A percentile compares a stretch with the other conserved stretches of the same genome.
Evolutionary conservation across 2,888 invertebrate species (phyloP).

Genomic region (Polia nebulosa): DNA sequence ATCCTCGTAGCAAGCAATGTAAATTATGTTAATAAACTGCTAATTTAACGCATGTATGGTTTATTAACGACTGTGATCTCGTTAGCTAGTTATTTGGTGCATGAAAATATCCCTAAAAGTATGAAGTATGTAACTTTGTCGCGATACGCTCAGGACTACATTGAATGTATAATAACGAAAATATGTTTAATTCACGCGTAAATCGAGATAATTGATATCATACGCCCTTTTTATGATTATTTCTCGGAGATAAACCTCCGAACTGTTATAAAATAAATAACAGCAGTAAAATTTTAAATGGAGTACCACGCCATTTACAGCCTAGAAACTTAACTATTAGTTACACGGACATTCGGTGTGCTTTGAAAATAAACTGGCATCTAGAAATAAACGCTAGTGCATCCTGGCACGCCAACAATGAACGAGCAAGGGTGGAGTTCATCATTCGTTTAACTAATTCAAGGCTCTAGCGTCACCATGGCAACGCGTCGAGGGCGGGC

Average conservation of each 20-base stretch:
- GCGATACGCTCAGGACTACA: not conserved
- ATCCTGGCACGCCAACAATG: slow-evolving; percentile 65
- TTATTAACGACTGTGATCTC: slow-evolving; percentile 27
- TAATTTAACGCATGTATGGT: slow-evolving; percentile 24
- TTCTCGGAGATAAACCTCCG: not conserved
- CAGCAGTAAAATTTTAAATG: slow-evolving; percentile 32
- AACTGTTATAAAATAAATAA: slow-evolving; percentile 10
- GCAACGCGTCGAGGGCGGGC: slow-evolving; percentile 79
- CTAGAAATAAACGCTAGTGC: slow-evolving; percentile 46
- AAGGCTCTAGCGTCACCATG: slow-evolving; percentile 80
- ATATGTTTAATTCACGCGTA: not conserved
- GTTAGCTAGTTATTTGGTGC: not conserved
- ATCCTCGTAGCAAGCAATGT: slow-evolving; percentile 3
- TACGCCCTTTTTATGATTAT: not conserved
- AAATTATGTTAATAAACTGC: slow-evolving; percentile 34
- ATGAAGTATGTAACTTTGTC: not conserved
- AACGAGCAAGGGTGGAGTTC: slow-evolving; percentile 77
- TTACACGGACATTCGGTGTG: slow-evolving; percentile 22
- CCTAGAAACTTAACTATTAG: slow-evolving; percentile 22
- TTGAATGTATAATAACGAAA: not conserved
- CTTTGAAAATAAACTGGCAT: slow-evolving; percentile 23
- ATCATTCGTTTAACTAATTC: slow-evolving; percentile 87
- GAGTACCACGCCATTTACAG: slow-evolving; percentile 28
- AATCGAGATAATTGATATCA: slow-evolving; percentile 2
- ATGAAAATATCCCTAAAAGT: not conserved